Evolutionary conservation across 2,797 vertebrate genomes (phyloP), one percentile per base, ranked within the genome.

Genomic region (Poeciliopsis turneri): DNA sequence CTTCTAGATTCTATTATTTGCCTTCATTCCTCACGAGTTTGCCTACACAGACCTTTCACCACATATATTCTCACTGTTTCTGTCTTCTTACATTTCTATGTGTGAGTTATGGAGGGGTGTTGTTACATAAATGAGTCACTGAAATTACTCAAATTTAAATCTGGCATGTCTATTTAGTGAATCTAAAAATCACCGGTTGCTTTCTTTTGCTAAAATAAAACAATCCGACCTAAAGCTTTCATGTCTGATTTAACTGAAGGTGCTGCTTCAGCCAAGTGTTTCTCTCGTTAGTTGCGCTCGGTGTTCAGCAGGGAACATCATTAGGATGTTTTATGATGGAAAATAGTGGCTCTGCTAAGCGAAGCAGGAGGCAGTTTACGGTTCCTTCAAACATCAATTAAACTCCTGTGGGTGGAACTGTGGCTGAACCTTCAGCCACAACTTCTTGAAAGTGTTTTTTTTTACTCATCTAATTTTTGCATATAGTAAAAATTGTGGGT

Each of bases 41-140:
- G 68, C 68, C 39, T 70, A 70, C 68, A 70, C 68, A 70, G 28
- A 70, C 23, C 39, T n/a, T n/a, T 70, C 4, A 69, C 43, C 39
- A 7, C 23, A 45, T 45, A 69, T n/a, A 70, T 70, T 70, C 25
- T 43, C 68, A n/a, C 39, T 13, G 11, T 70, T 43, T 3, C 39
- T n/a, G 20, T n/a, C 25, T 41, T 69, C 66, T n/a, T n/a, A 28
- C 68, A 45, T 70, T n/a, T 45, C 39, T 70, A 70, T 43, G 68
- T 45, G 41, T 15, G 11, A 43, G 10, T 20, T 43, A 41, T 43
- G 20, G 66, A 69, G 23, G 23, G 39, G 66, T 69, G 66, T 43
- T n/a, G 66, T 69, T n/a, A 4, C 23, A 41, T 36, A 9, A 39
- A 23, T 23, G 33, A 66, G 61, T 66, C 61, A 39, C 36, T 10